Conservation (phyloP, 2,888 invertebrate genomes). For the Mesoligia furuncula region DNA sequence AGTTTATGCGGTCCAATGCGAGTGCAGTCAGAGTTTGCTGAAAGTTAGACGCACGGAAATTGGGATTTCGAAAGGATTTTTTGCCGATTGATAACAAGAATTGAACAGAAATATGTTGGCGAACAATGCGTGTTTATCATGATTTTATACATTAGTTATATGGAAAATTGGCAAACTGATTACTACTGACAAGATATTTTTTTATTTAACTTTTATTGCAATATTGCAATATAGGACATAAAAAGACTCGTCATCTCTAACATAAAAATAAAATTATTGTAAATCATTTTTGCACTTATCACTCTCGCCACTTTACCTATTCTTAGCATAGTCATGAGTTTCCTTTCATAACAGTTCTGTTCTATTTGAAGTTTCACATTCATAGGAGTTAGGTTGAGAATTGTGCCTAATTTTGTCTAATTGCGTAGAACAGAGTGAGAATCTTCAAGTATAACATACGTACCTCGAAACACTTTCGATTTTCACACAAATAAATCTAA, state of each 20-base stretch:
- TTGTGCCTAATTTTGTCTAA: background rate
- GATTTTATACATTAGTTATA: background rate
- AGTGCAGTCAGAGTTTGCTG: slow-evolving; percentile 55
- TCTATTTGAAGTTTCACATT: slow-evolving; percentile 3
- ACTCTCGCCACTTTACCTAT: background rate
- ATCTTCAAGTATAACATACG: background rate
- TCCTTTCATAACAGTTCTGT: background rate
- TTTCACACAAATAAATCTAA: background rate
- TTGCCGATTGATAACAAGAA: background rate
- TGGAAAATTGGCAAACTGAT: background rate
- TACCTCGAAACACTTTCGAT: background rate
- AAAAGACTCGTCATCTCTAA: background rate
- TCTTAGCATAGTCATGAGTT: background rate
- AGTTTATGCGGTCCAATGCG: slow-evolving; percentile 68
- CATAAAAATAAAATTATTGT: background rate
- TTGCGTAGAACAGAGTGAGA: background rate
- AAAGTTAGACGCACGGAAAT: slow-evolving; percentile 64
- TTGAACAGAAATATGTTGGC: background rate
- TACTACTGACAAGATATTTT: too few relatives aligned
- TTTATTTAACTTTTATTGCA: too few relatives aligned
- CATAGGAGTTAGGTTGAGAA: background rate
- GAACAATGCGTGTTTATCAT: background rate
- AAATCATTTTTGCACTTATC: background rate
- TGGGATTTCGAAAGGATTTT: slow-evolving; percentile 53
- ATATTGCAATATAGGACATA: too few relatives aligned